Evolutionary conservation across 1,140 invertebrate species (phyloP), one percentile per base, ranked within the genome.

Genomic region (Aphaenogaster rudis): DNA sequence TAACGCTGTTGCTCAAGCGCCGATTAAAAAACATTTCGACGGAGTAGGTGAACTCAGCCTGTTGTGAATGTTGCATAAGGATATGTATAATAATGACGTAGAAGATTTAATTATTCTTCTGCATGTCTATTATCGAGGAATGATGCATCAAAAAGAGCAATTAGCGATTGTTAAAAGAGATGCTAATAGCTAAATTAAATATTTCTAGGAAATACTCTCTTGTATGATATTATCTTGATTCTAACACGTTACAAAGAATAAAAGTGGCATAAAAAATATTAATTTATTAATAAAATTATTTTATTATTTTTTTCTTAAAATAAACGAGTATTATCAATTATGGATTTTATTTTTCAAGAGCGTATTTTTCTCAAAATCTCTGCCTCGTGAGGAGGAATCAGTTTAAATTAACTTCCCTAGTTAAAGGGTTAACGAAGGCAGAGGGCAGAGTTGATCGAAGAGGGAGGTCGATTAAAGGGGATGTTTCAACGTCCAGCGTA

Each of bases 1-100:
- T 71, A 50, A 79, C 28, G 39, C n/a, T 48, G 17, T 88, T 90
- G 52, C 74, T 76, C 74, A 90, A 90, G 42, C 4, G 78, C 59
- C 63, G 28, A 90, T 90, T 85, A 86, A 85, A 77, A 85, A 78
- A 50, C 69, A 84, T 90, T 57, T 86, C 71, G 61, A 59, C 15
- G 71, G 11, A 15, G 57, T 72, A 90, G 89, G 69, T 90, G 80
- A 86, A 85, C 45, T 28, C 17, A 7, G 69, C 15, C n/a, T 11
- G 21, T 82, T 28, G n/a, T 42, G n/a, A 71, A 33, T 3, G 17
- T 84, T 90, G 67, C 88, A 76, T 72, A 89, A 90, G 48, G 11
- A 45, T 48, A n/a, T 33, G 9, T 45, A 50, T 9, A 42, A 36
- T 52, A 66, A 64, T 4, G 39, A 52, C 6, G 36, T 13, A 21